phyloP scores from a whole-genome alignment of 2,888 invertebrate genomes.

The Parascotia fuliginaria region DNA sequence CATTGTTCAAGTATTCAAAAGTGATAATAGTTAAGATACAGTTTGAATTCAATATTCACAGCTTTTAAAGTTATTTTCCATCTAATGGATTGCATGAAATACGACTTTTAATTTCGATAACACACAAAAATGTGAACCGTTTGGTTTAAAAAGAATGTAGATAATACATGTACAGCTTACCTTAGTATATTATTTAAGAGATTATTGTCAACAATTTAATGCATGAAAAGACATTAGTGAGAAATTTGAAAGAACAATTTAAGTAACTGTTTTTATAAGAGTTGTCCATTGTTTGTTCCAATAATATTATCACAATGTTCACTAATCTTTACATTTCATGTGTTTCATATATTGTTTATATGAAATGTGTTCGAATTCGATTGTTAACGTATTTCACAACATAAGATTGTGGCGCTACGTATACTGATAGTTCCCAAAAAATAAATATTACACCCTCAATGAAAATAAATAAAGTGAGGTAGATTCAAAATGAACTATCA shows the following conservation, averaged over 20 bases:
- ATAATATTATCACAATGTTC: constrained; percentile 2
- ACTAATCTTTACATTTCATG: background rate
- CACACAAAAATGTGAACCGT: background rate
- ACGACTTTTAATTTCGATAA: too few species aligned
- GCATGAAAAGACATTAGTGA: constrained; percentile 82
- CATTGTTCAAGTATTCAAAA: background rate
- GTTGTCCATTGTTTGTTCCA: constrained; percentile 8
- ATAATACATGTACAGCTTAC: constrained; percentile 33
- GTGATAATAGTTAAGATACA: constrained; percentile 8
- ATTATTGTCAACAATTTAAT: constrained; percentile 48
- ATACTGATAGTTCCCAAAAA: too few species aligned
- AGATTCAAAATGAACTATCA: too few species aligned
- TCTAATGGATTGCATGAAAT: background rate
- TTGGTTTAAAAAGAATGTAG: constrained; percentile 14
- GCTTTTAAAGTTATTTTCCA: constrained; percentile 1
- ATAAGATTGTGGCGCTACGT: background rate
- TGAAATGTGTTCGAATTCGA: too few species aligned
- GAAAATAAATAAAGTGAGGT: too few species aligned
- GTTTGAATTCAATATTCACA: constrained; percentile 7
- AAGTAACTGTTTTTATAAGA: constrained; percentile 33
- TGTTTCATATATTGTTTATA: too few species aligned
- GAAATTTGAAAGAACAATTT: constrained; percentile 52
- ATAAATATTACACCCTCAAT: too few species aligned
- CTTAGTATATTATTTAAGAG: constrained; percentile 40
- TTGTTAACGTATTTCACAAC: background rate